These are phyloP conservation scores for Eupeodes latifasciatus DNA, from an alignment of 2,888 invertebrate species.

Conservation along the genomic window DNA sequence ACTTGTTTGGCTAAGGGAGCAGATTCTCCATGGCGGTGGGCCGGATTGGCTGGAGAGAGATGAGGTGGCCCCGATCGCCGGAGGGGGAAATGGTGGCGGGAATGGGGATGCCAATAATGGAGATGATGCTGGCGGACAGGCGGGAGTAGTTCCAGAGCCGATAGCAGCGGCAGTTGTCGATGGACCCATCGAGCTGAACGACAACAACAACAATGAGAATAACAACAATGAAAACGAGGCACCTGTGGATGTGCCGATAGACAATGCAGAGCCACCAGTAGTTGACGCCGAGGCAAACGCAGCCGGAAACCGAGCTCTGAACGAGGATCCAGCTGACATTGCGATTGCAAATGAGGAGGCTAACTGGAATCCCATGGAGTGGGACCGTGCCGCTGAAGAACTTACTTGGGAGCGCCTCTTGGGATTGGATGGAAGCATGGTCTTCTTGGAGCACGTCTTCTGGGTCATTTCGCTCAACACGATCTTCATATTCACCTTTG, in stretches of 20 bases:
- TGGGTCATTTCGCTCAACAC: slow-evolving; percentile 99
- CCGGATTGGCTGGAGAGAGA: slow-evolving; percentile 96
- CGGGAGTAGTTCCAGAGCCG: slow-evolving; percentile 71
- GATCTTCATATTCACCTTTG: slow-evolving; percentile 97
- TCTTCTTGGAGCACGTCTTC: slow-evolving; percentile 99
- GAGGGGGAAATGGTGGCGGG: slow-evolving; percentile 78
- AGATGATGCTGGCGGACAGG: slow-evolving; percentile 69
- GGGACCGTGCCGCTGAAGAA: slow-evolving; percentile 99
- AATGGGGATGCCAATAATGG: slow-evolving; percentile 82
- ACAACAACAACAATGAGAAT: slow-evolving; percentile 84
- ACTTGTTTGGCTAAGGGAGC: slow-evolving; percentile 98
- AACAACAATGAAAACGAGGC: slow-evolving; percentile 80
- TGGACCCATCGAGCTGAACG: slow-evolving; percentile 60
- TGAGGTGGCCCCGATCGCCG: slow-evolving; percentile 84
- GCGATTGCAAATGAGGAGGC: slow-evolving; percentile 83
- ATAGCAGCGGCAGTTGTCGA: slow-evolving; percentile 80
- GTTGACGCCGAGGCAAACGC: slow-evolving; percentile 83
- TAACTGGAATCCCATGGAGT: slow-evolving; percentile 99
- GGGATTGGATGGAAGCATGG: slow-evolving; percentile 97
- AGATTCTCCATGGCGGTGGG: slow-evolving; percentile 98
- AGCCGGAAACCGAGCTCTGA: slow-evolving; percentile 81
- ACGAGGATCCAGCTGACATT: slow-evolving; percentile 84
- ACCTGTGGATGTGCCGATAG: slow-evolving; percentile 81
- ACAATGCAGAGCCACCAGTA: slow-evolving; percentile 81
- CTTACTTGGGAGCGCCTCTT: slow-evolving; percentile 98